Evolutionary conservation across 1,140 invertebrate genomes (phyloP), one percentile per base, ranked within the genome.

Genomic region (Musca vetustissima): DNA sequence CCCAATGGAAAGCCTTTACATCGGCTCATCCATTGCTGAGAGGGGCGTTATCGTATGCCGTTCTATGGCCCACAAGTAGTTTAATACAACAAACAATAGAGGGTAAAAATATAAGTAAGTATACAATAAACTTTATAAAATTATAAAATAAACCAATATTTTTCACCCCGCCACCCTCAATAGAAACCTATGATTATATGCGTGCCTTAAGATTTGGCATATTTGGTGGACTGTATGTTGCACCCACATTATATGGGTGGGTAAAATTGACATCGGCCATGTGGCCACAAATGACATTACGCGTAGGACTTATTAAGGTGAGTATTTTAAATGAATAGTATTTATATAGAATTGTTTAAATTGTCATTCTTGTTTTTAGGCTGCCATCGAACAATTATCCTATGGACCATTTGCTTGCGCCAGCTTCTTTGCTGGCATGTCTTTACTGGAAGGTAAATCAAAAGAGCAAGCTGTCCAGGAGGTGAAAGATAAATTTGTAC

Each of bases 381-480:
- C 91, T 70, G 75, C 90, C 28, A 85, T 93, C 48, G 93, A 95
- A 84, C 93, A 94, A 85, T 83, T 94, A 11, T 89, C 90, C 1
- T 95, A 94, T 76, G 89, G 89, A 19, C 93, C 93, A 69, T 86
- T 89, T 73, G 92, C 92, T 59, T 90, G 93, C 85, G 86, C 86
- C 69, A 91, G 89, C 74, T 95, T 94, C 76, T 94, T 92, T 77
- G 90, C 92, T 84, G 88, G 89, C 36, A 93, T 94, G 87, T 92
- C 87, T 78, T 74, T 94, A 32, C 76, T 95, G 61, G 92, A 94
- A 85, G 84, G 87, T 19, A 91, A 91, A 83, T 86, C 87, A 25
- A 73, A 91, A 36, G 74, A 88, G 67, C 87, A 90, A 75, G 90
- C 90, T 57, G 76, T 87, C 55, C 82, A 88, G 28, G 91, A 94